Percentiles rank a stretch among this genome's conserved stretches.
Conservation (phyloP, 2,888 invertebrate species). For the Pterostichus madidus region DNA sequence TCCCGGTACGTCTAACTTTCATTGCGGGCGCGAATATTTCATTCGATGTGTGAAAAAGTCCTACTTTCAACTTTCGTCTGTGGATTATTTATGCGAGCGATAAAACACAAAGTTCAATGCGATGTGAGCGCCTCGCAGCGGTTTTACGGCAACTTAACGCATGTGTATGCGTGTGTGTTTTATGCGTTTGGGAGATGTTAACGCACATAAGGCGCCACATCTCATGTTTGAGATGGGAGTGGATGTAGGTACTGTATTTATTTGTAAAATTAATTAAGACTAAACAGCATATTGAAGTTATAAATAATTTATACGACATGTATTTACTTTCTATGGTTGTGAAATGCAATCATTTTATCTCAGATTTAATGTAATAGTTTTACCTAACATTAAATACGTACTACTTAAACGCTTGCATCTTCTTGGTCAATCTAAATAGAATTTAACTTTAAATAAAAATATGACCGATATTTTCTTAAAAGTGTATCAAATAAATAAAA, state of each 20-base stretch:
- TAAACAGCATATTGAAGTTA: slow-evolving; percentile 6
- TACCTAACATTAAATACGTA: too few species aligned
- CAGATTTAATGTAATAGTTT: too few species aligned
- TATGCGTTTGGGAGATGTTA: slow-evolving; percentile 33
- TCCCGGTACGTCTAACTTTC: slow-evolving; percentile 16
- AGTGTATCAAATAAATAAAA: too few species aligned
- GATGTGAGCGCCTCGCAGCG: slow-evolving; percentile 30
- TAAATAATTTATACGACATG: background rate
- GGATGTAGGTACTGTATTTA: slow-evolving; percentile 1
- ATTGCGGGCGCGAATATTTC: slow-evolving; percentile 29
- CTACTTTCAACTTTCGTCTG: slow-evolving; percentile 53
- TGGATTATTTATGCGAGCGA: slow-evolving; percentile 55
- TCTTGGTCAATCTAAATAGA: too few species aligned
- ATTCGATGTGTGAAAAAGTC: slow-evolving; percentile 25
- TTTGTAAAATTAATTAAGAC: slow-evolving; percentile 11
- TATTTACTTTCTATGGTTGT: background rate
- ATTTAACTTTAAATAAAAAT: too few species aligned
- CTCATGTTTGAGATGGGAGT: slow-evolving; percentile 11
- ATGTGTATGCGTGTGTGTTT: slow-evolving; percentile 25
- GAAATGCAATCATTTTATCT: background rate
- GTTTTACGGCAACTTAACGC: slow-evolving; percentile 29
- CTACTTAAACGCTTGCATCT: too few species aligned
- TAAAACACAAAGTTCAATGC: slow-evolving; percentile 55
- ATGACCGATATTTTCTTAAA: too few species aligned
- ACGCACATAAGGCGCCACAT: slow-evolving; percentile 31